Conservation (phyloP, 30 jellyfish, hydroid and myxozoan species). For the Nemopilema nomurai region DNA sequence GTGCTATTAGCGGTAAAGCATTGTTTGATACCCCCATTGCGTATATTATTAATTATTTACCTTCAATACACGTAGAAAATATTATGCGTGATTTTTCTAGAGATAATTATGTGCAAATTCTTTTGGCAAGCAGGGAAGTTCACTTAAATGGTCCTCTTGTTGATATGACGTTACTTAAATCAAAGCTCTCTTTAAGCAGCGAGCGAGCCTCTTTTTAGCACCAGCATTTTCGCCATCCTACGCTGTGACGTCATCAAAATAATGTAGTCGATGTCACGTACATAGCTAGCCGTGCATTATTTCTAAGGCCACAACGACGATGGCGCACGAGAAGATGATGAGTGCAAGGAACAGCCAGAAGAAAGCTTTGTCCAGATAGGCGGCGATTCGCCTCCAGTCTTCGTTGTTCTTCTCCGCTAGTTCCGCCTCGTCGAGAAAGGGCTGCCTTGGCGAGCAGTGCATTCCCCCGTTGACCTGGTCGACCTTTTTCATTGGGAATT, state of each 20-base stretch:
- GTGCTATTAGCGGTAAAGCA: no score
- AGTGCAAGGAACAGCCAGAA: conserved; percentile 12
- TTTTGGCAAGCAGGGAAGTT: not conserved
- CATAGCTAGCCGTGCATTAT: not conserved
- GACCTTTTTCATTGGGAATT: not conserved
- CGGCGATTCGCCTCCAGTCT: conserved; percentile 34
- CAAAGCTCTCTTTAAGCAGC: not conserved
- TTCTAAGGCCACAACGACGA: conserved; percentile 8
- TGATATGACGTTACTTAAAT: no score
- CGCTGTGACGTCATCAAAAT: no score
- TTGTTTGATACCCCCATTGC: no score
- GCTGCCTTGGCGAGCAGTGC: not conserved
- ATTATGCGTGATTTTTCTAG: no score
- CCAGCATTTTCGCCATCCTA: no score
- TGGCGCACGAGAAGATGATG: conserved; percentile 19
- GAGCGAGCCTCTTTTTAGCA: not conserved
- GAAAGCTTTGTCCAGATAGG: conserved; percentile 28
- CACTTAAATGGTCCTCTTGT: not conserved
- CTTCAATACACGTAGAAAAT: no score
- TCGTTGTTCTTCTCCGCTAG: conserved; percentile 28
- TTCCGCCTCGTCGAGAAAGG: not conserved
- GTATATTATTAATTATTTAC: no score
- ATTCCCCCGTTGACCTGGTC: not conserved
- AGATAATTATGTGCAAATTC: not conserved
- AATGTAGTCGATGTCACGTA: no score